These are phyloP conservation scores for Abrostola triplasia DNA, from an alignment of 2,888 invertebrate genomes.

Conservation along the genomic window DNA sequence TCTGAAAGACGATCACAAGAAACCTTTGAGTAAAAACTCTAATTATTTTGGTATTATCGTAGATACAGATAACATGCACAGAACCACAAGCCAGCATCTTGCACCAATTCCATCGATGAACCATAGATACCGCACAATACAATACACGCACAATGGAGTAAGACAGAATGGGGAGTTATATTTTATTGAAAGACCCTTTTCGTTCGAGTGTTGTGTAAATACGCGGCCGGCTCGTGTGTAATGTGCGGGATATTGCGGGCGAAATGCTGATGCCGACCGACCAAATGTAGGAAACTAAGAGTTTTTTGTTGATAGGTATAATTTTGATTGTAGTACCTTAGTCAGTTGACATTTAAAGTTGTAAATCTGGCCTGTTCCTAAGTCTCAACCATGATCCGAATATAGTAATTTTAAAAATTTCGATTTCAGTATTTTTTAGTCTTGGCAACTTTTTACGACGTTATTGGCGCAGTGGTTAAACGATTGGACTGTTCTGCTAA, in stretches of 20 bases:
- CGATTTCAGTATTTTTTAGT: too few relatives aligned
- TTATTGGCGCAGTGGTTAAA: too few relatives aligned
- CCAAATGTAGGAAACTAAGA: slow-evolving; percentile 49
- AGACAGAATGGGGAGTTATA: slow-evolving; percentile 86
- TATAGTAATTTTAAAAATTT: too few relatives aligned
- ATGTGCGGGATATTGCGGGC: slow-evolving; percentile 80
- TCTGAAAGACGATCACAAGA: too few relatives aligned
- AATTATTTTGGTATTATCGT: too few relatives aligned
- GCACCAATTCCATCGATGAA: slow-evolving; percentile 54
- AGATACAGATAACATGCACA: slow-evolving; percentile 3
- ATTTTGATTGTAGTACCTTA: too few relatives aligned
- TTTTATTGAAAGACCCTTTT: slow-evolving; percentile 88
- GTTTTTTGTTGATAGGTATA: background rate
- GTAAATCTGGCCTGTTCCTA: too few relatives aligned
- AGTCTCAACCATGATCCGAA: too few relatives aligned
- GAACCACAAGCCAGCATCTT: slow-evolving; percentile 42
- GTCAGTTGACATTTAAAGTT: too few relatives aligned
- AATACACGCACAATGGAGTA: slow-evolving; percentile 80
- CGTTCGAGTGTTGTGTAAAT: slow-evolving; percentile 87
- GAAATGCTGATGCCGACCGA: slow-evolving; percentile 61
- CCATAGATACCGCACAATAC: slow-evolving; percentile 70
- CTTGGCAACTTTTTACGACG: too few relatives aligned
- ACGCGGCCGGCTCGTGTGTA: slow-evolving; percentile 77
- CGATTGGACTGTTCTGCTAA: too few relatives aligned
- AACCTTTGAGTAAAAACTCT: too few relatives aligned